Conservation (phyloP, 2,888 invertebrate genomes). For the Deilephila elpenor region DNA sequence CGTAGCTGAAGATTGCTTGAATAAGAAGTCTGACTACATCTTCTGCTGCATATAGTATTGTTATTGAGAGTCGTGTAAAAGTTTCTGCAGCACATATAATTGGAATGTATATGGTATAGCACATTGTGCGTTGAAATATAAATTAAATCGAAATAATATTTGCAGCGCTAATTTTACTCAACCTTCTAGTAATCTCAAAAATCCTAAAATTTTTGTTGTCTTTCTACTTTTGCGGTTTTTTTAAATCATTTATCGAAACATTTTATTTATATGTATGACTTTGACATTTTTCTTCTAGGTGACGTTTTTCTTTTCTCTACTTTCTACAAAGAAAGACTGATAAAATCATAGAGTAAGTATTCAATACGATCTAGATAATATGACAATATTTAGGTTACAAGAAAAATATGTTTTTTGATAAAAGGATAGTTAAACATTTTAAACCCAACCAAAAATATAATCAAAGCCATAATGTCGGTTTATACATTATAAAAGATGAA, state of each 20-base stretch:
- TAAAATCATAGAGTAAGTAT: no score
- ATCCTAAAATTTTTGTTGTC: neutral
- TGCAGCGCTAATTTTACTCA: neutral
- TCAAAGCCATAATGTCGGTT: no score
- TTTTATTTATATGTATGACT: neutral
- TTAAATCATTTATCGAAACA: neutral
- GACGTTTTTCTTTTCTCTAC: no score
- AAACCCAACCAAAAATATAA: no score
- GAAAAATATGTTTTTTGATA: no score
- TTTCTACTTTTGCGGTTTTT: constrained; percentile 3
- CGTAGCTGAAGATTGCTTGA: constrained; percentile 48
- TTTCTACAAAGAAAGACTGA: no score
- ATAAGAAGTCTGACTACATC: constrained; percentile 50
- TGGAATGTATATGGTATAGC: constrained; percentile 45
- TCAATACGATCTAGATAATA: no score
- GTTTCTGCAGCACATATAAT: constrained; percentile 50
- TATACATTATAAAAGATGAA: no score
- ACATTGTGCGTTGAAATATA: constrained; percentile 39
- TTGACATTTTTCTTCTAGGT: no score
- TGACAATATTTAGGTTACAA: no score
- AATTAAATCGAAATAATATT: neutral
- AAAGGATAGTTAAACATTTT: no score
- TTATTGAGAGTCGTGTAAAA: constrained; percentile 47
- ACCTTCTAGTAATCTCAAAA: neutral
- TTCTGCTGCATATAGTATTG: constrained; percentile 50